These are phyloP conservation scores for Lemur catta DNA, from an alignment of 2,797 vertebrate genomes.

Conservation along the genomic window DNA sequence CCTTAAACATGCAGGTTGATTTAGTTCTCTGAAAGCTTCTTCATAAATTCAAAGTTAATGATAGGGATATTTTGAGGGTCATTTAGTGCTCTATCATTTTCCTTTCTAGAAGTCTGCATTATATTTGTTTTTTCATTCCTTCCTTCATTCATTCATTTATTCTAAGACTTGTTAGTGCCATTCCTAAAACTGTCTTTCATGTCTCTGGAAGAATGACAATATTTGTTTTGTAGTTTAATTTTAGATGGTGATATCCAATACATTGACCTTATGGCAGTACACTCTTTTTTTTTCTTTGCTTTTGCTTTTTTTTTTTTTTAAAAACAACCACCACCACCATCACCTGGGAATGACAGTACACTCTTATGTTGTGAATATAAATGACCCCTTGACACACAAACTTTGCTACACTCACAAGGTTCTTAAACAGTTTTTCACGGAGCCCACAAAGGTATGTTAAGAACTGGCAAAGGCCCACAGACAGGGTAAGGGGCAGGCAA, in stretches of 20 bases:
- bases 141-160: not conserved
- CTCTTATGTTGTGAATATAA: conserved; percentile 3
- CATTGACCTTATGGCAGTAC: not conserved
- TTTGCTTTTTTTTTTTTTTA: not conserved
- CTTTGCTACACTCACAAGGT: not conserved
- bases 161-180: not conserved
- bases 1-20: conserved; percentile 10
- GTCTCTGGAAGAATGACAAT: not conserved
- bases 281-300: not conserved
- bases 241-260: not conserved
- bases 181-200: conserved; percentile 16
- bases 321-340: too few species aligned
- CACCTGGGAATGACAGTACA: not conserved
- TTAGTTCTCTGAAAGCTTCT: not conserved
- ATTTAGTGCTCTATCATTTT: not conserved
- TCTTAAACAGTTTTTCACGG: not conserved
- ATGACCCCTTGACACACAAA: not conserved
- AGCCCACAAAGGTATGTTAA: not conserved
- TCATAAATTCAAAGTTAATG: conserved; percentile 14
- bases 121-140: not conserved
- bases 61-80: not conserved
- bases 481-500: not conserved
- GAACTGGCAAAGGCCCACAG: not conserved
- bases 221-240: conserved; percentile 41
- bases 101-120: not conserved